Base-by-base conservation (phyloP, 2,797 vertebrate genomes). In the Leptodactylus fallax region DNA sequence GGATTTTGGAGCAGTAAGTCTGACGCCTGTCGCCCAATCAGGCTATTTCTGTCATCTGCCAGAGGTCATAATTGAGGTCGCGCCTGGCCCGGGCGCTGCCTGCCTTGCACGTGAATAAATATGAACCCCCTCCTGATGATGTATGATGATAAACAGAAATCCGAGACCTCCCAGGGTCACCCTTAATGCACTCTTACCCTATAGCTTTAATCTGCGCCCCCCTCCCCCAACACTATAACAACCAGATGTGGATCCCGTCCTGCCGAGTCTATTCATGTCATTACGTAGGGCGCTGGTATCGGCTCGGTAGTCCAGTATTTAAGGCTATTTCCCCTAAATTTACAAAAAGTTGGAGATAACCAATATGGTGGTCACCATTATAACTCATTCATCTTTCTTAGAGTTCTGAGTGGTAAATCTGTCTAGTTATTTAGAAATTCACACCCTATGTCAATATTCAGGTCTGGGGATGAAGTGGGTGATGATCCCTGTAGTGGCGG, bases 81-180 rank as follows among this genome's bases (percentile, higher is more conserved):
- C 82, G 12, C 27, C 14, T 10, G 19, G 7, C 16, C 16, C 67
- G 6, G 77, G 55, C 25, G 79, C 55, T 63, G 65, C 10, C 6
- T 23, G 69, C 13, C n/a, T 21, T 16, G 58, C 83, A 88, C 47
- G 69, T 85, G 87, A 7, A 76, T 88, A 88, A 88, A 88, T 71
- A 88, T 53, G 55, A 82, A 23, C 17, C 9, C 60, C 55, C 25
- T 19, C 58, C 55, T 88, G 65, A 88, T 88, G 71, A 88, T 88
- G 36, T 49, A 21, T 85, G 83, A 81, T 85, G 82, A 81, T 82
- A 88, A 85, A 88, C 87, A 85, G 79, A 77, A 81, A 67, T 27
- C 60, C 19, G 16, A 65, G 87, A 85, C 87, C 87, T 55, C 83
- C 69, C 87, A 88, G 49, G 67, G 87, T 85, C 81, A 79, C 55